These are phyloP conservation scores for Wiebesia pumilae DNA, from an alignment of 1,140 invertebrate genomes.

Conservation along the genomic window DNA sequence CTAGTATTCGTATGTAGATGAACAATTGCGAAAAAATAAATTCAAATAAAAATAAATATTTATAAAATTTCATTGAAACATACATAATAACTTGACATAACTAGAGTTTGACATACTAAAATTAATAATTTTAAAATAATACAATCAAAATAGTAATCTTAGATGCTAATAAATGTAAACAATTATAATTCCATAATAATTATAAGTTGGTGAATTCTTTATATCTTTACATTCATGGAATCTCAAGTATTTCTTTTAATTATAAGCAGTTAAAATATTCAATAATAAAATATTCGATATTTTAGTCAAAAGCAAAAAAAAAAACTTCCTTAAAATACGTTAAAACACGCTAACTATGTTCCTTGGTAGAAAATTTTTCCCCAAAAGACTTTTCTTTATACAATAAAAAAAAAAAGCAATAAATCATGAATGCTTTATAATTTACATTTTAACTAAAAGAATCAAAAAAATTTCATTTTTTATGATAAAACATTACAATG, in stretches of 20 bases:
- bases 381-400: too few relatives aligned
- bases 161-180: not conserved
- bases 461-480: not conserved
- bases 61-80: not conserved
- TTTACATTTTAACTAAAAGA: not conserved
- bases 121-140: not conserved
- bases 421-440: too few relatives aligned
- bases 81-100: not conserved
- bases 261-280: not conserved
- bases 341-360: not conserved
- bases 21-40: too few relatives aligned
- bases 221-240: not conserved
- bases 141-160: not conserved
- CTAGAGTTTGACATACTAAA: not conserved
- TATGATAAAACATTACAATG: not conserved
- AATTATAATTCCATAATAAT: not conserved
- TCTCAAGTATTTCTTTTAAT: too few relatives aligned
- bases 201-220: not conserved
- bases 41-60: not conserved
- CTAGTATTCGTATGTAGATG: too few relatives aligned
- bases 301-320: not conserved
- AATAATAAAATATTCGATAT: not conserved
- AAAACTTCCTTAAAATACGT: not conserved
- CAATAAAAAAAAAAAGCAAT: too few relatives aligned
- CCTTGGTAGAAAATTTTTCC: too few relatives aligned